Evolutionary conservation across 35 echinoderm and acorn worm species (phyloP), one percentile per base, ranked within the genome.

Genomic region (Holothuria glaberrima): DNA sequence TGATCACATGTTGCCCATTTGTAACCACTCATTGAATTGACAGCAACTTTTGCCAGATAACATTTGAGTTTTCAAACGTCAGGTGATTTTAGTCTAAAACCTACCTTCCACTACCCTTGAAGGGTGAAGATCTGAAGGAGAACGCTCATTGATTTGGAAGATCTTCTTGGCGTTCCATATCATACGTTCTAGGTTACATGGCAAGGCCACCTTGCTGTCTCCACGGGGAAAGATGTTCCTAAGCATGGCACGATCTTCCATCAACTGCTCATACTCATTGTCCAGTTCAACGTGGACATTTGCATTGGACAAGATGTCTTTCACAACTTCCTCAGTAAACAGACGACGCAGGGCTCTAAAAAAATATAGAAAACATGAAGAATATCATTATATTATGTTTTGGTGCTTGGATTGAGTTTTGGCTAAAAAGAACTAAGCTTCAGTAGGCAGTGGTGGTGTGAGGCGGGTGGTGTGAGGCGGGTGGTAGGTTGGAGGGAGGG

Each of bases 81-180:
- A 41, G 12, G 50, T 14, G 13, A 54, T 54, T 54, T 54, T 12
- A 54, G 13, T 5, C 50, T 9, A 54, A 2, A 77, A 36, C 57
- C 66, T 92, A 99, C 97, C 97, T 82, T 99, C 89, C 44, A 99
- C 58, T 35, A 99, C 92, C 38, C 44, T 90, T 4, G 93, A 14
- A 3, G 97, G 97, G 73, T 99, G 97, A 19, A 99, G 91, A 65
- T 99, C 93, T 48, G 97, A 86, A 0, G 82, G 83, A 21, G 60
- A 48, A 30, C 97, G 84, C 30, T 88, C 71, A 69, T 99, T 95
- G 75, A 99, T 99, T 31, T 93, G 90, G 93, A 99, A 99, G 70
- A 99, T 99, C 86, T 99, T 94, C 85, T 99, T 91, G 3, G 97
- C 97, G 44, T 99, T 99, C 97, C 97, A 99, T 58, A 99, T 99